These are phyloP conservation scores for Iphiclides podalirius DNA, from an alignment of 2,888 invertebrate species.

Conservation along the genomic window DNA sequence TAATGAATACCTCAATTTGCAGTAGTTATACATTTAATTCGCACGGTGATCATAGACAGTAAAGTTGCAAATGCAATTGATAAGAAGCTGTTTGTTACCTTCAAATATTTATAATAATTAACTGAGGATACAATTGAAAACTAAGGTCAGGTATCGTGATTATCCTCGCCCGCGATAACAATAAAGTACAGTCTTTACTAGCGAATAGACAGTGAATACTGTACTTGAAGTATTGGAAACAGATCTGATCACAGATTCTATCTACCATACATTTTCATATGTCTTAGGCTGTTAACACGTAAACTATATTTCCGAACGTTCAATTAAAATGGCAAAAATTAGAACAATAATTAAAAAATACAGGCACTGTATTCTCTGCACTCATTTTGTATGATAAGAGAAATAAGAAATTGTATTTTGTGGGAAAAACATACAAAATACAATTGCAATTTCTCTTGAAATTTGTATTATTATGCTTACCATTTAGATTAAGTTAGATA, in stretches of 20 bases:
- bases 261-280: background rate
- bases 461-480: too few species aligned
- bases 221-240: conserved; percentile 2
- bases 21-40: too few species aligned
- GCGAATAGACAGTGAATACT: background rate
- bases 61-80: conserved; percentile 15
- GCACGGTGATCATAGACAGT: too few species aligned
- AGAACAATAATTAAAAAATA: background rate
- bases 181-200: conserved; percentile 7
- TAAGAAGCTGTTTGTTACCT: conserved; percentile 12
- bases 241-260: background rate
- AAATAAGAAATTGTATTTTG: too few species aligned
- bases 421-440: too few species aligned
- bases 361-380: background rate
- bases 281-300: background rate
- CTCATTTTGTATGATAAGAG: too few species aligned
- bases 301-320: background rate
- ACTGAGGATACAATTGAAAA: conserved; percentile 10
- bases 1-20: too few species aligned
- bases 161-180: conserved; percentile 12
- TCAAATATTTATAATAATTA: conserved; percentile 11
- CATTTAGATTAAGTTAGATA: too few species aligned
- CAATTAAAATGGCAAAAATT: background rate
- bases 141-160: conserved; percentile 13
- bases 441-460: too few species aligned